These are phyloP conservation scores for Cryptoblepharus egeriae DNA, from an alignment of 2,797 vertebrate species.

Conservation along the genomic window DNA sequence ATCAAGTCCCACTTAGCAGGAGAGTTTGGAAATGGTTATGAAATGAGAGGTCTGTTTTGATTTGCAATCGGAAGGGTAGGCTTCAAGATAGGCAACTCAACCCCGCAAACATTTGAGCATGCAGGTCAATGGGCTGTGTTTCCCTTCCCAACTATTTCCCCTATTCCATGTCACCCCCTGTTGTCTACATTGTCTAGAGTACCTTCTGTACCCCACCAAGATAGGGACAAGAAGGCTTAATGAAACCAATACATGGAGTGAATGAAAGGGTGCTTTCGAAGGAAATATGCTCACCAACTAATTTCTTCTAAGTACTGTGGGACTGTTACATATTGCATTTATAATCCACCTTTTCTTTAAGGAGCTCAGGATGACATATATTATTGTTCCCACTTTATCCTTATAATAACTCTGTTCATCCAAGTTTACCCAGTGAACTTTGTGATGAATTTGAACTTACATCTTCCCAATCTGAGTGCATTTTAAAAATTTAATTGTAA, in stretches of 20 bases:
- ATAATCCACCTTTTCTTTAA: no score
- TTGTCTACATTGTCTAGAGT: not conserved
- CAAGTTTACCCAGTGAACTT: no score
- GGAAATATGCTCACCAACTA: no score
- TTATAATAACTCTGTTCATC: no score
- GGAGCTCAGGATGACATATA: no score
- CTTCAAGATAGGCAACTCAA: not conserved
- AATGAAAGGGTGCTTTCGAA: not conserved
- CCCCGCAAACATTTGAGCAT: not conserved
- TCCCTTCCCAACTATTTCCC: not conserved
- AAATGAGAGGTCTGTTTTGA: slow-evolving; percentile 4
- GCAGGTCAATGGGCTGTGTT: not conserved
- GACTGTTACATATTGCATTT: no score
- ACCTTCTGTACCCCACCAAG: not conserved
- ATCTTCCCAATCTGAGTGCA: no score
- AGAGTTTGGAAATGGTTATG: slow-evolving; percentile 40
- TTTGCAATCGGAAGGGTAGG: slow-evolving; percentile 36
- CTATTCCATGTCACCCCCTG: not conserved
- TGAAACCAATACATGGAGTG: not conserved
- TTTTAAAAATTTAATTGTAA: not conserved
- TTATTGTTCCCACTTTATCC: no score
- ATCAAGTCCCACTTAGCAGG: slow-evolving; percentile 38
- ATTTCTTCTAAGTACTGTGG: no score
- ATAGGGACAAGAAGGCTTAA: not conserved
- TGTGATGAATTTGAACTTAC: no score